Evolutionary conservation across 2,113 vertebrate genomes (phyloP).

Genomic region (Oenanthe melanoleuca): DNA sequence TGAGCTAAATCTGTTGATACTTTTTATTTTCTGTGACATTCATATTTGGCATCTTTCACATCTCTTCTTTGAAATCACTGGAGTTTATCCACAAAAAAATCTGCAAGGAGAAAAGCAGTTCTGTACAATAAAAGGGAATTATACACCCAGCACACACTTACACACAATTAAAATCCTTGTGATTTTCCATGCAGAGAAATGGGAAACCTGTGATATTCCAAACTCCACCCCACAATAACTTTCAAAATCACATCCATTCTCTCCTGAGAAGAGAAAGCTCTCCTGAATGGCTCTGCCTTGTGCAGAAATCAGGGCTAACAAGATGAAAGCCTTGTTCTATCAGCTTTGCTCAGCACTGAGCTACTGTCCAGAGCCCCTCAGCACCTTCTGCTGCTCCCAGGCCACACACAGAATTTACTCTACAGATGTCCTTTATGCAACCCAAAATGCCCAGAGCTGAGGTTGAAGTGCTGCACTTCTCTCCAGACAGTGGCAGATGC

Average conservation of each 20-base stretch:
- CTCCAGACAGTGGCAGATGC: not conserved
- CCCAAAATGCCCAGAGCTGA: not conserved
- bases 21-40: too few species aligned
- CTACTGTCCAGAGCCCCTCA: not conserved
- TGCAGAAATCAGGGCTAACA: not conserved
- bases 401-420: not conserved
- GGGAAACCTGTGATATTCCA: not conserved
- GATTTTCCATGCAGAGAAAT: not conserved
- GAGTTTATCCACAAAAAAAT: not conserved
- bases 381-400: not conserved
- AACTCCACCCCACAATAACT: not conserved
- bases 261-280: not conserved
- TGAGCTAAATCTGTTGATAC: too few species aligned
- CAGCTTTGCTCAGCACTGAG: not conserved
- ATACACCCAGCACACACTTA: not conserved
- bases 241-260: not conserved
- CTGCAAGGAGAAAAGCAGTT: not conserved
- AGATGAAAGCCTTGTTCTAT: not conserved
- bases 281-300: not conserved
- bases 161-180: not conserved
- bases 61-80: not conserved
- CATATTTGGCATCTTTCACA: not conserved
- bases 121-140: not conserved
- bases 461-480: not conserved
- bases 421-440: not conserved